Base-by-base conservation (phyloP, 2,888 invertebrate species). In the Aleiodes leptofemur region DNA sequence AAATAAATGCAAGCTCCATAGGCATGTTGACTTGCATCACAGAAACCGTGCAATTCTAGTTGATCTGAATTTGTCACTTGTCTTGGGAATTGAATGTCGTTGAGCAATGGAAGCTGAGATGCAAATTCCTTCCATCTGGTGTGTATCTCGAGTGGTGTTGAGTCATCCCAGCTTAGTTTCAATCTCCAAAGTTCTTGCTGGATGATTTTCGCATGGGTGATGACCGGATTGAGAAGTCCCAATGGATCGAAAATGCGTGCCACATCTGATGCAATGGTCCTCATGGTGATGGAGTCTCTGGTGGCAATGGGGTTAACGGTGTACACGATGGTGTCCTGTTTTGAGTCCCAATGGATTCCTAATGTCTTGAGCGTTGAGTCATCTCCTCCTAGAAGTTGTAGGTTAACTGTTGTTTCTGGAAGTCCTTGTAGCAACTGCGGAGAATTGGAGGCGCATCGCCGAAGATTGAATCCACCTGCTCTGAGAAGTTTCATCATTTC, bases 1-100 rank as follows among this genome's bases (percentile, higher is more conserved):
- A 80, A 3, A 50, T 83, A 84, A 0, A 83, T 51, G 14, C 79
- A 79, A 0, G 80, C 80, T 51, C 79, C 80, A 13, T 80, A 82
- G 0, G 76, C 80, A n/a, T 13, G 70, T 29, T 76, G 72, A 11
- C 80, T 80, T 0, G 80, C 81, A 23, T 82, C 80, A 43, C 79
- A 78, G 50, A 82, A 83, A n/a, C 83, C 82, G 16, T 79, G 79
- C 0, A 82, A 43, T 50, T 81, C 72, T 4, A 81, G 72, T 0
- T 72, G 48, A 1, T 74, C 48, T 7, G 66, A n/a, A 7, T 72
- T 43, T 6, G 75, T 29, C 14, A 80, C 56, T 29, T 69, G 59
- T 7, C 83, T 64, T 14, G 64, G 59, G n/a, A 82, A 77, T 5
- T 57, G 13, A 4, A 81, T 34, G 0, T 81, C n/a, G 50, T 80